Evolutionary conservation across 2,113 vertebrate genomes (phyloP), one percentile per base, ranked within the genome.

Genomic region (Trogon surrucura): DNA sequence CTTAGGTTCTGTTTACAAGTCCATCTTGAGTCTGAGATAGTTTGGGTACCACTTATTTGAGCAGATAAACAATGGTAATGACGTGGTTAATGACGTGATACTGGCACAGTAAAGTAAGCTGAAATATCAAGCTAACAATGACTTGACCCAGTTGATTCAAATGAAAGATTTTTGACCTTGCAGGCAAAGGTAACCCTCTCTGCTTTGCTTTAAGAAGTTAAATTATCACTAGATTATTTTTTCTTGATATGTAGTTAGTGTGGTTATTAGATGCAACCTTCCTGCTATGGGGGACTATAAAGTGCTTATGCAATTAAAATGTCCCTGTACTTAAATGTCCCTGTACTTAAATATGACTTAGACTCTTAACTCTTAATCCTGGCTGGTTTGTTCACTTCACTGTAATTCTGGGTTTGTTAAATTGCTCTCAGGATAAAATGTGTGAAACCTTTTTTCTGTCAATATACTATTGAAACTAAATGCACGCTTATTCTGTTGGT

Each of bases 1-100:
- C 70, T 83, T 78, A 11, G 21, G 30, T 77, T 94, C 50, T 72
- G 62, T 91, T 88, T 93, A 48, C 50, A 73, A 57, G 62, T 70
- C 66, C 32, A 4, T 85, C 25, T 58, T 80, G 54, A 85, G 34
- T 53, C 74, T 50, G 60, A 60, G 88, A 53, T 64, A 11, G 32
- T 74, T 79, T 83, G 64, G 11, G n/a, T 75, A 44, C 61, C 9
- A 23, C 80, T 69, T 84, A 44, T 2, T 88, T n/a, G 70, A 51
- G 41, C 2, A 2, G 50, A 53, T 80, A 71, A 94, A 81, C 38
- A 47, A 10, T 14, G 10, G 84, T 93, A 48, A 48, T 57, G 48
- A 9, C 0, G 1, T 22, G 38, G 16, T 83, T 67, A 15, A 41
- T 41, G 41, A 41, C 41, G 41, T 41, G 2, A 0, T 23, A 30